Evolutionary conservation across 2,797 vertebrate species (phyloP).

Genomic region (Gallinago solitaria): DNA sequence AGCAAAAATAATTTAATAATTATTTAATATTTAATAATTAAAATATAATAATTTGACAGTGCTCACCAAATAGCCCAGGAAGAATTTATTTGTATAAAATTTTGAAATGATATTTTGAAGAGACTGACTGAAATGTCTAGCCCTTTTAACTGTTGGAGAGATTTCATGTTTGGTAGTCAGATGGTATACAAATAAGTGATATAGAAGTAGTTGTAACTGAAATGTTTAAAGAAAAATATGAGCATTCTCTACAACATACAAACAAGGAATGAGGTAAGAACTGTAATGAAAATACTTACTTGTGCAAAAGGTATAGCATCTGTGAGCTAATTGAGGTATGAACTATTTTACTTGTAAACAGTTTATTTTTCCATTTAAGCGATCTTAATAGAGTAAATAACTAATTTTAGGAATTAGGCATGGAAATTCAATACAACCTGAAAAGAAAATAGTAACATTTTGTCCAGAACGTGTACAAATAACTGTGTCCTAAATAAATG

Average conservation of each 20-base stretch:
- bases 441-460: neutral
- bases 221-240: neutral
- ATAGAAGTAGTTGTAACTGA: neutral
- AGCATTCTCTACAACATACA: neutral
- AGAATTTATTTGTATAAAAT: neutral
- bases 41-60: neutral
- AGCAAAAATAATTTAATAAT: neutral
- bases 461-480: neutral
- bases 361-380: slow-evolving; percentile 40
- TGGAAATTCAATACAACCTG: neutral
- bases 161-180: neutral
- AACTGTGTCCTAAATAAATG: neutral
- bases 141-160: neutral
- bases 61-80: neutral
- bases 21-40: neutral
- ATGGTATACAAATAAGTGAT: neutral
- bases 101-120: neutral
- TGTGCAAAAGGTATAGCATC: neutral
- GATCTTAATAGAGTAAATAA: neutral
- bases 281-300: neutral
- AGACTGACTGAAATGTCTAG: neutral
- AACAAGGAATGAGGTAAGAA: neutral
- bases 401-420: neutral
- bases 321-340: neutral
- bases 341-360: neutral